A percentile compares a stretch with the other conserved stretches of the same genome.
These are phyloP conservation scores for Melospiza melodia DNA, from an alignment of 2,113 vertebrate genomes.

Conservation along the genomic window DNA sequence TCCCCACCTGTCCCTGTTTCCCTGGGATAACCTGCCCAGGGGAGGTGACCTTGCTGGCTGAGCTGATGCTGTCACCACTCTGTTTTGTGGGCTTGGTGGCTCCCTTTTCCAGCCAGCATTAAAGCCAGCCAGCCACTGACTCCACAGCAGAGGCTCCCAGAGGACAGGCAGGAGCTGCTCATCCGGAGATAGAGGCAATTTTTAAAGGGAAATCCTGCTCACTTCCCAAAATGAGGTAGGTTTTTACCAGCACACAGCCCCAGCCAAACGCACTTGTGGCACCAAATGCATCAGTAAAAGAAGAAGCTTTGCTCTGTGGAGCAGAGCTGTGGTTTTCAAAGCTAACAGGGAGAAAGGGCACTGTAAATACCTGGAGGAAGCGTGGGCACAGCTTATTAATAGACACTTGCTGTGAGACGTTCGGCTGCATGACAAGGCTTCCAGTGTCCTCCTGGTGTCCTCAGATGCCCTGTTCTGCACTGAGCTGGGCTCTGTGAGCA, in stretches of 20 bases:
- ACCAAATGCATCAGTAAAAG: not conserved
- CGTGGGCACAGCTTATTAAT: conserved; percentile 23
- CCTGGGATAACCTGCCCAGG: not conserved
- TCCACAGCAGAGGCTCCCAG: not conserved
- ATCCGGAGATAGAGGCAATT: not conserved
- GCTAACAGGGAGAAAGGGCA: conserved; percentile 29
- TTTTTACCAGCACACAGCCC: not conserved
- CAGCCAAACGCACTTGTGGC: not conserved
- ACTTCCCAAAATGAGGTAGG: conserved; percentile 1
- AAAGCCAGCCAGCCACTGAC: not conserved
- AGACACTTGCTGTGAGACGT: conserved; percentile 38
- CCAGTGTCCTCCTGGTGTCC: conserved; percentile 28
- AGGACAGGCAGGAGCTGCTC: not conserved
- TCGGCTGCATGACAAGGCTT: conserved; percentile 17
- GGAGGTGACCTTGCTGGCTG: not conserved
- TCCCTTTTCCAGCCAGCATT: not conserved
- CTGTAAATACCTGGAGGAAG: conserved; percentile 62
- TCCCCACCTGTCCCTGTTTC: not conserved
- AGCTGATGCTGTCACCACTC: not conserved
- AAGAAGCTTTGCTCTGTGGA: not conserved
- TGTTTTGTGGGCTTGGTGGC: not conserved
- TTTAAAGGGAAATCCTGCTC: conserved; percentile 45
- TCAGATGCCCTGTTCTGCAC: not conserved
- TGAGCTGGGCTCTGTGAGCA: not conserved
- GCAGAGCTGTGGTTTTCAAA: conserved; percentile 39